These are phyloP conservation scores for Taeniopygia guttata DNA, from an alignment of 2,797 vertebrate genomes.

Conservation along the genomic window DNA sequence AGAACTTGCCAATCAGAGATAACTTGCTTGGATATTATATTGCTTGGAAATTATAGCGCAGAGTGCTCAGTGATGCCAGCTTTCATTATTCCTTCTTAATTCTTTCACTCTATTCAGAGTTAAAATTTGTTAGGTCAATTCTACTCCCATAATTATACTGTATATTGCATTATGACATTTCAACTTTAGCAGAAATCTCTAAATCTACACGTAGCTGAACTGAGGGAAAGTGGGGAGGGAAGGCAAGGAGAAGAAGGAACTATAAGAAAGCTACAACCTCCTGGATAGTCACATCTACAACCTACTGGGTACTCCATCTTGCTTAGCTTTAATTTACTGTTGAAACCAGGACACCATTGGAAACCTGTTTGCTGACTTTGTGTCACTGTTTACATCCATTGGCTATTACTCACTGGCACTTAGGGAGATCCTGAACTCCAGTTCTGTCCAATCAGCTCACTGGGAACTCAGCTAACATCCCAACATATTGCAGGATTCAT, in stretches of 20 bases:
- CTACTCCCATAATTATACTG: not conserved
- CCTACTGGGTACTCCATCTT: not conserved
- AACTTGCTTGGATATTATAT: not conserved
- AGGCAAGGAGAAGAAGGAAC: not conserved
- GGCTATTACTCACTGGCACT: not conserved
- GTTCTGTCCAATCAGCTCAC: not conserved
- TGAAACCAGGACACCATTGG: not conserved
- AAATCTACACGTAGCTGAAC: not conserved
- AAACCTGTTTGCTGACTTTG: not conserved
- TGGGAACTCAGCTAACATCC: not conserved
- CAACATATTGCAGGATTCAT: not conserved
- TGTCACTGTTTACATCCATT: not conserved
- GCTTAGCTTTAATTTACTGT: not conserved
- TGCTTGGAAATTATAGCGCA: not conserved
- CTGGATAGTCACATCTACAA: not conserved
- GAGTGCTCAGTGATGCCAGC: not conserved
- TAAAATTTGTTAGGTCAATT: not conserved
- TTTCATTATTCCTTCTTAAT: not conserved
- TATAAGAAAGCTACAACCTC: not conserved
- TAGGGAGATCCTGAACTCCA: not conserved
- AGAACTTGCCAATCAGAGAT: not conserved
- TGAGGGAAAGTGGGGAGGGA: accelerated
- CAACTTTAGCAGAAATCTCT: not conserved
- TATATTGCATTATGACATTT: not conserved
- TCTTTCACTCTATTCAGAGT: not conserved